A percentile compares a stretch with the other conserved stretches of the same genome.
These are phyloP conservation scores for Reinhardtius hippoglossoides DNA, from an alignment of 2,113 vertebrate species.

Conservation along the genomic window DNA sequence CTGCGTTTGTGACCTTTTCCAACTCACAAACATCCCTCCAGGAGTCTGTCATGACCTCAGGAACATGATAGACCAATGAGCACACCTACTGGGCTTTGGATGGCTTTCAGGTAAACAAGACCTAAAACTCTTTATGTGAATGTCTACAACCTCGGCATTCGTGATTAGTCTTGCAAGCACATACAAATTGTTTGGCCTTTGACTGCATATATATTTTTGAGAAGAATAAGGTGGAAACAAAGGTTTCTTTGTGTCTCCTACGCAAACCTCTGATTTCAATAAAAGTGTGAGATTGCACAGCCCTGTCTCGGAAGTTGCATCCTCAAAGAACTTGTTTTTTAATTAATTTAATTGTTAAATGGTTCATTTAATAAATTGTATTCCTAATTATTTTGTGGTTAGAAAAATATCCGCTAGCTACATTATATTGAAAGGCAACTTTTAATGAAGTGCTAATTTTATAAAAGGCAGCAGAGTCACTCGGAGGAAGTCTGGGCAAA, in stretches of 20 bases:
- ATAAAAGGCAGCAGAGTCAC: background rate
- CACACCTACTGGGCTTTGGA: slow-evolving; percentile 17
- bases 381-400: background rate
- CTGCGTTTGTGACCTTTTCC: slow-evolving; percentile 63
- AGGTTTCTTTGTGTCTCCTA: background rate
- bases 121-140: slow-evolving; percentile 6
- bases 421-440: background rate
- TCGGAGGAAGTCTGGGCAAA: too few species aligned
- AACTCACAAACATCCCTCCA: slow-evolving; percentile 36
- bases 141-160: slow-evolving; percentile 17
- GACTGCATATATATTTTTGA: background rate
- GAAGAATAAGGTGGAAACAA: background rate
- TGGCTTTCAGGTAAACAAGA: slow-evolving; percentile 45
- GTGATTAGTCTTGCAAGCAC: slow-evolving; percentile 20
- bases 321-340: too few species aligned
- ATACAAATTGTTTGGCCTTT: slow-evolving; percentile 18
- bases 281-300: background rate
- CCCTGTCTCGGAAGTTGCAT: too few species aligned
- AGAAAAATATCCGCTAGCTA: background rate
- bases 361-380: background rate
- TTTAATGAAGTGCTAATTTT: background rate
- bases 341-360: too few species aligned
- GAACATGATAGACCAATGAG: slow-evolving; percentile 32
- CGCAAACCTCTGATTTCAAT: background rate
- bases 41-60: slow-evolving; percentile 44